Evolutionary conservation across 2,888 invertebrate genomes (phyloP).

Genomic region (Heliconius sara): DNA sequence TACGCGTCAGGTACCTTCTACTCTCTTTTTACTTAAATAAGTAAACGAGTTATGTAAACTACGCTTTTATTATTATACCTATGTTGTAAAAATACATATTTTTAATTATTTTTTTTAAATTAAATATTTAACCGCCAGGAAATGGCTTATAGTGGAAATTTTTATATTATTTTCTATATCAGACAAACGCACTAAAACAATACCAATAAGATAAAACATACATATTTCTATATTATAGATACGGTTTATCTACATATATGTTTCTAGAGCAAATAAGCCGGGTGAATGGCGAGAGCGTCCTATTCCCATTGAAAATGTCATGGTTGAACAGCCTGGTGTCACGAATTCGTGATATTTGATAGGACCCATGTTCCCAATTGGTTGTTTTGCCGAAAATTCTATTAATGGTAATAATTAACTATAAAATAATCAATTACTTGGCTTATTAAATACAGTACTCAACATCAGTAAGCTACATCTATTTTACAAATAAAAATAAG

Average conservation of each 20-base stretch:
- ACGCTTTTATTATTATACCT: background rate
- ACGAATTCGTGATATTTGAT: background rate
- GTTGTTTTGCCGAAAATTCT: background rate
- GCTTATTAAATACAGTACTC: too few species aligned
- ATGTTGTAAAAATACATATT: background rate
- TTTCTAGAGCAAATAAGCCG: background rate
- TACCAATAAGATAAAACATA: background rate
- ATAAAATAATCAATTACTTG: too few species aligned
- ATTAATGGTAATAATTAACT: background rate
- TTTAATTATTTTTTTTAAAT: too few species aligned
- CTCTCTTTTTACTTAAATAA: conserved; percentile 14
- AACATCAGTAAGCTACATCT: too few species aligned
- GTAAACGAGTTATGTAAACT: background rate
- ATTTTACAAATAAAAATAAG: too few species aligned
- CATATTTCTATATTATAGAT: background rate
- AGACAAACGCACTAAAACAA: background rate
- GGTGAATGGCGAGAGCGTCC: conserved; percentile 13
- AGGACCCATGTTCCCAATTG: background rate
- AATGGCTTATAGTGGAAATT: background rate
- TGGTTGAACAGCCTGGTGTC: background rate
- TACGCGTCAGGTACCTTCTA: background rate
- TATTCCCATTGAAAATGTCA: conserved; percentile 34
- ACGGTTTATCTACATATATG: background rate
- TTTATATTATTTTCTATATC: background rate
- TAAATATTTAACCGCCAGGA: too few species aligned